Conservation (phyloP, 37 sponge, comb jelly and placozoan genomes). For the Hexactinellida sp. region DNA sequence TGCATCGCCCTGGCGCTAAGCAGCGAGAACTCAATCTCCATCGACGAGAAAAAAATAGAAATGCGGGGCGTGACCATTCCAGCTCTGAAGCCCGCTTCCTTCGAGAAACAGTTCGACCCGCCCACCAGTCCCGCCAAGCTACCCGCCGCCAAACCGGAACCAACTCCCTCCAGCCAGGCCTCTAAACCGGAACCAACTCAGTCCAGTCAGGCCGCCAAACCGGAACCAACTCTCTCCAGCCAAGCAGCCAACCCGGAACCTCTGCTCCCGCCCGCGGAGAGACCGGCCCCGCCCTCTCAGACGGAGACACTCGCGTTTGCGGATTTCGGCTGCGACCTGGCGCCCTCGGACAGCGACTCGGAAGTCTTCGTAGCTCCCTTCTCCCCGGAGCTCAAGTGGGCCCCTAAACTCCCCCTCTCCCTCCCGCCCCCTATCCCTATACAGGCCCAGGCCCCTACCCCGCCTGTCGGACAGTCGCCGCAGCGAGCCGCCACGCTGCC, state of each 20-base stretch:
- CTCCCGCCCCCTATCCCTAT: background rate
- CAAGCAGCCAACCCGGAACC: background rate
- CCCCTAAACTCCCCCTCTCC: background rate
- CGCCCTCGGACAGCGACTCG: background rate
- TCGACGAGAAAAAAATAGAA: background rate
- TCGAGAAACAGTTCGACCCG: background rate
- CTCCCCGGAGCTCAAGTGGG: background rate
- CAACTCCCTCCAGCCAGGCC: background rate
- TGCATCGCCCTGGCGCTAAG: background rate
- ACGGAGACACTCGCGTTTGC: background rate
- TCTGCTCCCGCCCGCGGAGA: background rate
- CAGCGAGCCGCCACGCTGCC: background rate
- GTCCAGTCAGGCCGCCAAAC: background rate
- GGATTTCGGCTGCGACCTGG: background rate
- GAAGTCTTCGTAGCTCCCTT: background rate
- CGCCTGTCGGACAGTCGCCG: background rate
- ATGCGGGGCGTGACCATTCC: background rate
- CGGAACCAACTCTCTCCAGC: background rate
- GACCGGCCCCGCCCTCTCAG: background rate
- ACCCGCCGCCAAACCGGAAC: background rate
- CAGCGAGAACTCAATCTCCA: background rate
- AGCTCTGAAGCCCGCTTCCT: background rate
- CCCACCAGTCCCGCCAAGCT: background rate
- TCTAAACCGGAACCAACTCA: background rate
- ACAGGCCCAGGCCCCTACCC: no score